Evolutionary conservation across 2,888 invertebrate genomes (phyloP).

Genomic region (Embidobia sp.): DNA sequence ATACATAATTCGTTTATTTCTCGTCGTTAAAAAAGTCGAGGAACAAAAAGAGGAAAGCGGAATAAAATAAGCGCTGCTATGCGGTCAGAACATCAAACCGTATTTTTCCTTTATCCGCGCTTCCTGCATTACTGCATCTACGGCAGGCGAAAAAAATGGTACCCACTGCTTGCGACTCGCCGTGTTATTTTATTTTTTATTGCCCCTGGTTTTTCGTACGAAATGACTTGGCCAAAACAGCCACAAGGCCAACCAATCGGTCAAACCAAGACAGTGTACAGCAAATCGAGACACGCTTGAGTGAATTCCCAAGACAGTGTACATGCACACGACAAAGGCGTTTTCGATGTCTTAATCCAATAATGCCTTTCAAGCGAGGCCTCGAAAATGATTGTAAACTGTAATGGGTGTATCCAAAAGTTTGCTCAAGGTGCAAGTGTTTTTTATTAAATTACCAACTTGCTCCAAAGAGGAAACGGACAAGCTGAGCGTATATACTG

Average conservation of each 20-base stretch:
- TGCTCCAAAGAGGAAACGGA: too few species aligned
- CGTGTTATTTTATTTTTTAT: conserved; percentile 18
- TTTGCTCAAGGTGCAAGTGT: conserved; percentile 18
- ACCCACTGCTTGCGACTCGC: background rate
- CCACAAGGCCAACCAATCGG: conserved; percentile 61
- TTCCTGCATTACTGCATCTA: conserved; percentile 37
- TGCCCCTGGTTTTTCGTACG: conserved; percentile 37
- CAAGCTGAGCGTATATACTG: too few species aligned
- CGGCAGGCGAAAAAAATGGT: conserved; percentile 36
- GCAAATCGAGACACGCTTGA: conserved; percentile 53
- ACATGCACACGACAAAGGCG: conserved; percentile 58
- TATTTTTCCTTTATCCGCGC: conserved; percentile 28
- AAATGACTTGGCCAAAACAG: conserved; percentile 54
- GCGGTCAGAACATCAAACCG: conserved; percentile 22
- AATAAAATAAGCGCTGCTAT: too few species aligned
- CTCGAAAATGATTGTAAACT: conserved; percentile 18
- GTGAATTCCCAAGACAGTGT: conserved; percentile 19
- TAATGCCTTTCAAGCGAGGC: conserved; percentile 32
- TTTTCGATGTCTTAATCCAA: conserved; percentile 69
- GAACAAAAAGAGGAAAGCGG: too few species aligned
- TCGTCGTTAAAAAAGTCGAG: too few species aligned
- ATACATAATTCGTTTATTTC: too few species aligned
- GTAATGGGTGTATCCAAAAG: conserved; percentile 33
- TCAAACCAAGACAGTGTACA: conserved; percentile 63
- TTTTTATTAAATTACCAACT: conserved; percentile 19